Conservation (phyloP, 2,797 vertebrate genomes). For the Enteromius anoplus region DNA sequence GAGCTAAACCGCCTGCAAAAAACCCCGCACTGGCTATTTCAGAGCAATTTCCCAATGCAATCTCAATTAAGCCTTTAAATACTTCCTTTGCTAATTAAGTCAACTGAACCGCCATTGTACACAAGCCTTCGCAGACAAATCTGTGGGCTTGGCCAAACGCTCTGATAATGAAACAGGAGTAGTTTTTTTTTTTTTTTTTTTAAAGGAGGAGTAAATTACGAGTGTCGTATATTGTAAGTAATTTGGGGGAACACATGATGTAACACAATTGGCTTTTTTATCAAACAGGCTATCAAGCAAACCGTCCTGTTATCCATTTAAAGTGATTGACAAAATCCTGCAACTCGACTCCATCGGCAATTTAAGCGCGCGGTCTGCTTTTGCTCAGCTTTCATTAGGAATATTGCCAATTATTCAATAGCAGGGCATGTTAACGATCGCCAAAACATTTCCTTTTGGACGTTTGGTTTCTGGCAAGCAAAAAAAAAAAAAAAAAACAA, state of each 20-base stretch:
- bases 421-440: conserved; percentile 74
- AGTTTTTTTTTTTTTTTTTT: conserved; percentile 28
- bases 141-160: conserved; percentile 63
- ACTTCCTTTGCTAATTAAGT: conserved; percentile 95
- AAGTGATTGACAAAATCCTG: conserved; percentile 99
- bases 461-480: conserved; percentile 50
- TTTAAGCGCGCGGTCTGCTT: conserved; percentile 87
- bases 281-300: conserved; percentile 98
- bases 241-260: conserved; percentile 81
- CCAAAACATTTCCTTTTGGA: conserved; percentile 64
- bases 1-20: conserved; percentile 64
- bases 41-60: conserved; percentile 90
- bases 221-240: conserved; percentile 80
- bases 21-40: conserved; percentile 74
- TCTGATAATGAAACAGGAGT: conserved; percentile 74
- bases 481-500: conserved; percentile 56
- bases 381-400: conserved; percentile 92
- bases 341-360: conserved; percentile 94
- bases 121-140: conserved; percentile 67
- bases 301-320: conserved; percentile 97
- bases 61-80: conserved; percentile 95
- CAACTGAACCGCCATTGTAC: conserved; percentile 94
- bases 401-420: conserved; percentile 90
- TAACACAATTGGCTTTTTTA: conserved; percentile 92
- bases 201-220: conserved; percentile 71